Conservation (phyloP, 2,888 invertebrate genomes). For the Lathronympha strigana region DNA sequence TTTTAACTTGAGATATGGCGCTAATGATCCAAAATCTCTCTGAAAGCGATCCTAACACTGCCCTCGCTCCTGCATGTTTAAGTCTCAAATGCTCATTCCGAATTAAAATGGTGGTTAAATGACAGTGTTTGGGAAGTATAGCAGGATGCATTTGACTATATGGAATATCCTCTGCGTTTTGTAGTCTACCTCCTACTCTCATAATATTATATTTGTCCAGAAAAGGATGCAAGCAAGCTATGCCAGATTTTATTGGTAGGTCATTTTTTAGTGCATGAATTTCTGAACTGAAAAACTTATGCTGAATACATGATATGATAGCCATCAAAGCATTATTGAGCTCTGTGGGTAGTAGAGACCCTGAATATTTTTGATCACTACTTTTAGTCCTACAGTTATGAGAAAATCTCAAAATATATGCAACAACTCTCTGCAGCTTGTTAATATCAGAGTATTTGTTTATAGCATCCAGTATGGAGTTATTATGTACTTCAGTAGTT, state of each 20-base stretch:
- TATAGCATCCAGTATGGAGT: background rate
- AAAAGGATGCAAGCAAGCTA: background rate
- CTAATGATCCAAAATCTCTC: constrained; percentile 33
- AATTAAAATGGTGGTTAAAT: constrained; percentile 34
- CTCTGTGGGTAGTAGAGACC: background rate
- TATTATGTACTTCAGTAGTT: no score
- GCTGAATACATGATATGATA: constrained; percentile 7
- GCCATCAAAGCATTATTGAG: background rate
- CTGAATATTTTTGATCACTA: no score
- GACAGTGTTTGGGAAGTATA: constrained; percentile 34
- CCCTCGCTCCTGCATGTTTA: constrained; percentile 33
- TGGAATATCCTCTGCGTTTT: constrained; percentile 22
- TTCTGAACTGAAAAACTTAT: constrained; percentile 21
- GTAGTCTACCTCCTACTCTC: constrained; percentile 20
- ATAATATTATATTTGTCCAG: background rate
- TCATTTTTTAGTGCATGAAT: constrained; percentile 9
- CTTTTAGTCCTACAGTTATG: constrained; percentile 10
- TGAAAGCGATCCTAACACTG: constrained; percentile 22
- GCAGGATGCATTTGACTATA: constrained; percentile 35
- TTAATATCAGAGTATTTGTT: constrained; percentile 26
- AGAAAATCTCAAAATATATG: constrained; percentile 21
- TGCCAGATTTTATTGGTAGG: background rate
- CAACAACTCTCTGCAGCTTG: constrained; percentile 26
- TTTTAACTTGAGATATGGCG: constrained; percentile 35
- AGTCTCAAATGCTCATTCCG: constrained; percentile 29